These are phyloP conservation scores for Cyanocitta stelleri DNA, from an alignment of 2,113 vertebrate genomes.

Conservation along the genomic window DNA sequence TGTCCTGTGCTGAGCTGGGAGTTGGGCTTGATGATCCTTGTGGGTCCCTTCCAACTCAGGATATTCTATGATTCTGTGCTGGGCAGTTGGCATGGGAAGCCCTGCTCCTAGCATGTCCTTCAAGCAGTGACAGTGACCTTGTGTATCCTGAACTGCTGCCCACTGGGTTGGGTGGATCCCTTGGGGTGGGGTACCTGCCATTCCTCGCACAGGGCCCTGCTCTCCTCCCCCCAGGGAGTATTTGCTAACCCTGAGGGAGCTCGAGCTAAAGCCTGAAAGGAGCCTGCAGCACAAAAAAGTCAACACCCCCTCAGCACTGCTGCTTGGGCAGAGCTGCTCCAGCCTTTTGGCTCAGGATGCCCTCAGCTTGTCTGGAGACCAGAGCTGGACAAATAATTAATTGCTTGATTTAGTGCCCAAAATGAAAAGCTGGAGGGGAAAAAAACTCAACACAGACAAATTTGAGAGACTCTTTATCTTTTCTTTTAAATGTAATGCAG, in stretches of 20 bases:
- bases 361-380: background rate
- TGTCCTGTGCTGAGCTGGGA: background rate
- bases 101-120: background rate
- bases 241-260: background rate
- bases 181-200: background rate
- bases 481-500: background rate
- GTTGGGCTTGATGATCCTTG: background rate
- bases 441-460: background rate
- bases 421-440: background rate
- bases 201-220: background rate
- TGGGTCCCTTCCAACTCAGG: background rate
- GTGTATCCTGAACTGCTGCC: background rate
- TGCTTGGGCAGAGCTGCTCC: background rate
- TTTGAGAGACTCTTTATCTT: background rate
- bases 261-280: background rate
- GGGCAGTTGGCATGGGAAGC: background rate
- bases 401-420: conserved; percentile 25
- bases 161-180: fast-evolving
- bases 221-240: background rate
- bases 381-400: conserved; percentile 30
- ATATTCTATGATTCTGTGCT: background rate
- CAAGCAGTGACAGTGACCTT: background rate
- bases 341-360: background rate
- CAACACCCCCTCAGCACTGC: background rate
- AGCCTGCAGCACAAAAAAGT: background rate